Evolutionary conservation across 2,113 vertebrate species (phyloP).

Genomic region (Odontesthes bonariensis): DNA sequence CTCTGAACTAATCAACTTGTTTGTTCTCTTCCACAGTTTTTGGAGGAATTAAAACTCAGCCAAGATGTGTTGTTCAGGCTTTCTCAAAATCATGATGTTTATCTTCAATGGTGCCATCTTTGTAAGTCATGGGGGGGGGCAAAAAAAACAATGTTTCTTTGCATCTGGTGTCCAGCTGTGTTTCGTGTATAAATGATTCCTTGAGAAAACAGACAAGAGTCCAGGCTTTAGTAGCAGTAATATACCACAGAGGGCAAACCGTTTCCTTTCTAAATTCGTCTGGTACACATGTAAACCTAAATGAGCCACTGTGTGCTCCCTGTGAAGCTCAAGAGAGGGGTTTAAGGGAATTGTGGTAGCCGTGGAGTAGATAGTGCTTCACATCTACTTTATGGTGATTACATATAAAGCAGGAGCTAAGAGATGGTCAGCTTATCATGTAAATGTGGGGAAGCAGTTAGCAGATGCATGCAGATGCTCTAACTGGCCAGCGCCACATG

Average conservation of each 20-base stretch:
- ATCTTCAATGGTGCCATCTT: constrained; percentile 86
- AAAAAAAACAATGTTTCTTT: not conserved
- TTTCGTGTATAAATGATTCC: not conserved
- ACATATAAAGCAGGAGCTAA: too few relatives aligned
- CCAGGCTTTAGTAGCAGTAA: not conserved
- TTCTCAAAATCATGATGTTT: constrained; percentile 87
- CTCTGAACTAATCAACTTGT: not conserved
- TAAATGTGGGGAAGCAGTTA: too few relatives aligned
- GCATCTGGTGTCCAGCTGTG: not conserved
- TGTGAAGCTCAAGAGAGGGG: too few relatives aligned
- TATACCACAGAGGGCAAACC: not conserved
- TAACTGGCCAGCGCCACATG: too few relatives aligned
- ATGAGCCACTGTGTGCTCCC: too few relatives aligned
- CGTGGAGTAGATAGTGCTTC: too few relatives aligned
- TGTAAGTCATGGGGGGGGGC: constrained; percentile 79
- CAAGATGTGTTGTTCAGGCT: constrained; percentile 82
- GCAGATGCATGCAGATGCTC: too few relatives aligned
- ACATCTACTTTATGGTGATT: too few relatives aligned
- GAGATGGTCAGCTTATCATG: too few relatives aligned
- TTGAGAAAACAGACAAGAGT: not conserved
- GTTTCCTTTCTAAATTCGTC: not conserved
- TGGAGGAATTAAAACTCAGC: constrained; percentile 26
- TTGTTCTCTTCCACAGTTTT: constrained; percentile 29
- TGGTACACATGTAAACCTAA: not conserved
- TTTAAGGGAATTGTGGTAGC: too few relatives aligned